Evolutionary conservation across 2,888 invertebrate genomes (phyloP).

Genomic region (Cerastoderma edule): DNA sequence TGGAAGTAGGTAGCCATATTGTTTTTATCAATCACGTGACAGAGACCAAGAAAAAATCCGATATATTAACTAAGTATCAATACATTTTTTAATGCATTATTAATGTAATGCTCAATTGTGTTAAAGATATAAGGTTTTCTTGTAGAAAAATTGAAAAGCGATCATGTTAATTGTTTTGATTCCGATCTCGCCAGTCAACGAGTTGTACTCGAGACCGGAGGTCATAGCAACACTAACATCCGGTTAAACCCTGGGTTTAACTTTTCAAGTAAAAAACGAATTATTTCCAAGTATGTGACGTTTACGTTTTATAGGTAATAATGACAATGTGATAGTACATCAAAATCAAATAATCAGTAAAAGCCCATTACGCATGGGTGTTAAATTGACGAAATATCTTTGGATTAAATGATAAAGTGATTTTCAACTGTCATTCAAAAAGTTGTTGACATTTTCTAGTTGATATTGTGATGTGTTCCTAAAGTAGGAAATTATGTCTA

Average conservation of each 20-base stretch:
- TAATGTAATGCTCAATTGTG: no score
- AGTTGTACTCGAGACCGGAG: neutral
- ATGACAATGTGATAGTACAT: neutral
- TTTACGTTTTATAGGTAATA: neutral
- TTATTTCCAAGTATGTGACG: neutral
- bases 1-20: conserved; percentile 43
- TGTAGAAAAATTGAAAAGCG: neutral
- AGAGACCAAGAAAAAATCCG: conserved; percentile 34
- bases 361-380: no score
- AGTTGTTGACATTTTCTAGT: conserved; percentile 39
- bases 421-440: no score
- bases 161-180: neutral
- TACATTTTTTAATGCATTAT: neutral
- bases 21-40: conserved; percentile 62
- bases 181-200: neutral
- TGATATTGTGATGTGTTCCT: neutral
- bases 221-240: conserved; percentile 74
- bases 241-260: conserved; percentile 50
- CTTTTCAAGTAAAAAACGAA: neutral
- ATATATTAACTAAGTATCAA: neutral
- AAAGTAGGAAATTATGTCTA: conserved; percentile 62
- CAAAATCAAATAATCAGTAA: neutral
- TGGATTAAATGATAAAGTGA: no score
- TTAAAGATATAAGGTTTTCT: no score
- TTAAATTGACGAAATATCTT: no score